Conservation (phyloP, 2,113 vertebrate genomes). For the Scytalopus superciliaris region DNA sequence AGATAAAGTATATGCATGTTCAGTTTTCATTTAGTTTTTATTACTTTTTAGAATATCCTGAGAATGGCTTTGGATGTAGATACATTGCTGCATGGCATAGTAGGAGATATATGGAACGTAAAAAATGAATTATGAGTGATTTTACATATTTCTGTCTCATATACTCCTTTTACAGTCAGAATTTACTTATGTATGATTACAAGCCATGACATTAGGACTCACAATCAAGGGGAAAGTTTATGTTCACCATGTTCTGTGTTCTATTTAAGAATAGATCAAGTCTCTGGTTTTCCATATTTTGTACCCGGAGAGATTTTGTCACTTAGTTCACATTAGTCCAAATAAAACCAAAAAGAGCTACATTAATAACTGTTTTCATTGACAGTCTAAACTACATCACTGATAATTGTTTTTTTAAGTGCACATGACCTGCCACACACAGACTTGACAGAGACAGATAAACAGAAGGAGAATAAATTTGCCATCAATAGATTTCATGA, state of each 20-base stretch:
- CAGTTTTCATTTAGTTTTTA: not conserved
- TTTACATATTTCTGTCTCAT: not conserved
- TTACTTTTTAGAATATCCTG: not conserved
- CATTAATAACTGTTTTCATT: not conserved
- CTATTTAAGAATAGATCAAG: not conserved
- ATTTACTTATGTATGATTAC: not conserved
- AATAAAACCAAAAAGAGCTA: not conserved
- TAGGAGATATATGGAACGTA: not conserved
- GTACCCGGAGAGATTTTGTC: not conserved
- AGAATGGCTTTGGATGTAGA: not conserved
- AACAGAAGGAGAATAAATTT: not conserved
- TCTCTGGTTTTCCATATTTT: not conserved
- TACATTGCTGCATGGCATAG: not conserved
- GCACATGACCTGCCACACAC: not conserved
- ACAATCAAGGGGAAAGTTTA: not conserved
- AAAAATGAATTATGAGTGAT: not conserved
- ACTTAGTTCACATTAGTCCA: not conserved
- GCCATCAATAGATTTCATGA: not conserved
- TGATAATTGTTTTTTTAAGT: not conserved
- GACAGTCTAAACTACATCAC: not conserved
- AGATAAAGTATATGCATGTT: not conserved
- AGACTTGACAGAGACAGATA: not conserved
- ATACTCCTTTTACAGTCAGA: not conserved
- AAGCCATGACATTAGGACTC: not conserved
- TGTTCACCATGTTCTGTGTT: not conserved